These are phyloP conservation scores for Typhlomys cinereus DNA, from an alignment of 2,113 vertebrate genomes.

Conservation along the genomic window DNA sequence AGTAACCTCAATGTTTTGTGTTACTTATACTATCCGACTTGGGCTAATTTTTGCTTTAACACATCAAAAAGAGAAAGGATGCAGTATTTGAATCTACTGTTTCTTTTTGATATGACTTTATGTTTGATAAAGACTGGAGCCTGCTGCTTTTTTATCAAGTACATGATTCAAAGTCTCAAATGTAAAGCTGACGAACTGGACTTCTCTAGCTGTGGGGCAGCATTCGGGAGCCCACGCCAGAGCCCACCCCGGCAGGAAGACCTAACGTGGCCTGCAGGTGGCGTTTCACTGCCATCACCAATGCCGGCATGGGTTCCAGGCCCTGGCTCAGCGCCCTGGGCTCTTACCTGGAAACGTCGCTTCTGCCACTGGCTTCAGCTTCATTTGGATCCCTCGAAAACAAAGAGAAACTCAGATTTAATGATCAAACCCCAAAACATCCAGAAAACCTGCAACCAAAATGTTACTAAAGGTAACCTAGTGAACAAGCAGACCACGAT, in stretches of 20 bases:
- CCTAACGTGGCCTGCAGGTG: conserved; percentile 53
- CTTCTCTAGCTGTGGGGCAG: conserved; percentile 1
- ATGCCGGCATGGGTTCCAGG: conserved; percentile 64
- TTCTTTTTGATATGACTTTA: neutral
- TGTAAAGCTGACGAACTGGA: neutral
- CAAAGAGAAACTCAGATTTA: conserved; percentile 91
- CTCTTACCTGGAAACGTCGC: conserved; percentile 96
- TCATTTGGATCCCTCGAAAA: conserved; percentile 97
- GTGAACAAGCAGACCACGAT: conserved; percentile 66
- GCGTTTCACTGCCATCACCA: conserved; percentile 62
- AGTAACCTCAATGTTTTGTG: neutral
- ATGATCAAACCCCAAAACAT: conserved; percentile 84
- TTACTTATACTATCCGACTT: neutral
- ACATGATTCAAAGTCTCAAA: conserved; percentile 52
- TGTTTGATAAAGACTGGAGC: neutral
- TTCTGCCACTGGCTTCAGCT: conserved; percentile 96
- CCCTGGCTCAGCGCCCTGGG: conserved; percentile 76
- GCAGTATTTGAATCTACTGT: conserved; percentile 4
- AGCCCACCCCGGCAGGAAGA: conserved; percentile 34
- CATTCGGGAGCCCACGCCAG: conserved; percentile 41
- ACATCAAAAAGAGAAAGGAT: conserved; percentile 47
- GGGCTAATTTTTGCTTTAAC: conserved; percentile 62
- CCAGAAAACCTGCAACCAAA: conserved; percentile 82
- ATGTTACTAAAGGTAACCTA: conserved; percentile 73
- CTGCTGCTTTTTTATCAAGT: conserved; percentile 53